These are phyloP conservation scores for Araneus ventricosus DNA, from an alignment of 1,140 invertebrate genomes.

Conservation along the genomic window DNA sequence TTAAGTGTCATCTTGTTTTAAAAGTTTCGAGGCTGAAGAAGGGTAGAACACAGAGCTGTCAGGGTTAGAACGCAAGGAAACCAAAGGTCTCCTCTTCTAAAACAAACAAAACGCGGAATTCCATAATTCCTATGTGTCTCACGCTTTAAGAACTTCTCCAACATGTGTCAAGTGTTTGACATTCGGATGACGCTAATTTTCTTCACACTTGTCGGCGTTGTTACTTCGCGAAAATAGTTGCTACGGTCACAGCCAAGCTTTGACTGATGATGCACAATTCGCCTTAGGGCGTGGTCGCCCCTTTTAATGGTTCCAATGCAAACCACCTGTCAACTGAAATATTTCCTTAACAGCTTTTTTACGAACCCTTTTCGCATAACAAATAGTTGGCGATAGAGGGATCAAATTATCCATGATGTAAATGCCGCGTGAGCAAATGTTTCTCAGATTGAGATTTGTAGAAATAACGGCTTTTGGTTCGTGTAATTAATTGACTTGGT, in stretches of 20 bases:
- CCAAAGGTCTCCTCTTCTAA: background rate
- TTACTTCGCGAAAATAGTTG: slow-evolving; percentile 13
- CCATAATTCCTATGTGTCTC: background rate
- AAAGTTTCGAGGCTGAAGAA: no score
- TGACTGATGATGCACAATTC: slow-evolving; percentile 21
- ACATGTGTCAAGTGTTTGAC: slow-evolving; percentile 11
- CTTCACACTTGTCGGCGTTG: slow-evolving; percentile 39
- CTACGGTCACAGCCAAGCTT: background rate
- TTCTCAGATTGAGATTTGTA: background rate
- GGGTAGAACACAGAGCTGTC: no score
- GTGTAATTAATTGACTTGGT: background rate
- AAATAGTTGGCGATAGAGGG: slow-evolving; percentile 4
- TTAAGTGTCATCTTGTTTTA: no score
- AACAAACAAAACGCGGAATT: background rate
- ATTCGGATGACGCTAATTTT: slow-evolving; percentile 30
- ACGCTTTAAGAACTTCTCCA: background rate
- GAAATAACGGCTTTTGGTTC: background rate
- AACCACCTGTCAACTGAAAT: slow-evolving; percentile 34
- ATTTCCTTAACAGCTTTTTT: slow-evolving; percentile 38
- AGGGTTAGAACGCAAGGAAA: no score
- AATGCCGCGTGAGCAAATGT: background rate
- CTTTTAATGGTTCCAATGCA: background rate
- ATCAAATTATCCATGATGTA: slow-evolving; percentile 10
- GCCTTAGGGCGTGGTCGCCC: background rate
- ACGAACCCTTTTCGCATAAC: background rate